Base-by-base conservation (phyloP, 2,113 vertebrate species). In the Oophaga pumilio region DNA sequence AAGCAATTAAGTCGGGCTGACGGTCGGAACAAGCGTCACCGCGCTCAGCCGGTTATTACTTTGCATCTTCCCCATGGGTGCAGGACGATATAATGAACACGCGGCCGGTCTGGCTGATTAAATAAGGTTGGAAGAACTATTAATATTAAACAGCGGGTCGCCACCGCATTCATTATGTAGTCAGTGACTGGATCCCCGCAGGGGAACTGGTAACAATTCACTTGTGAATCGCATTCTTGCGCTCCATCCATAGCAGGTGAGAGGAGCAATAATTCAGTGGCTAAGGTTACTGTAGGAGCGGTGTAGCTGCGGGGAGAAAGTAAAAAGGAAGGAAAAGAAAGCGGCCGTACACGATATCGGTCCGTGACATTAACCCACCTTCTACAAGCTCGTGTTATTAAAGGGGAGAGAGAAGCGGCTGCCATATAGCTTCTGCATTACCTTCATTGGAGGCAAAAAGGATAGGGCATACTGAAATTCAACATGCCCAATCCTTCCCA, bases 101-200 rank as follows among this genome's bases (percentile, higher is more conserved):
- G 49, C 24, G 81, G 62, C 66, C 43, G 81, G 62, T 49, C 49
- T 24, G 22, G 81, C 81, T 83, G 81, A 83, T 83, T 83, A 83
- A 83, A 83, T 83, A 83, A 83, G 81, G 81, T 18, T 83, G 81
- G 33, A n/a, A 14, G 81, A 66, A 26, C 81, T 83, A 83, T 83
- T 83, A 83, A 83, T 83, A 83, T 83, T 83, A 82, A 82, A 69
- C 81, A 83, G 81, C 62, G 50, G 81, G 62, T 69, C 64, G 50
- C 81, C n/a, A 53, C 81, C 62, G 69, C 81, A 83, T 83, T 83
- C 81, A 83, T 83, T 83, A 83, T 83, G 81, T 69, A 69, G 81
- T 69, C 81, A 69, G 62, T 17, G 62, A 69, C 60, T 82, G 60
- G 43, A 66, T 49, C 15, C 22, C 80, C 80, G 11, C 12, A 6